These are phyloP conservation scores for Craseonycteris thonglongyai DNA, from an alignment of 2,113 vertebrate genomes.

Conservation along the genomic window DNA sequence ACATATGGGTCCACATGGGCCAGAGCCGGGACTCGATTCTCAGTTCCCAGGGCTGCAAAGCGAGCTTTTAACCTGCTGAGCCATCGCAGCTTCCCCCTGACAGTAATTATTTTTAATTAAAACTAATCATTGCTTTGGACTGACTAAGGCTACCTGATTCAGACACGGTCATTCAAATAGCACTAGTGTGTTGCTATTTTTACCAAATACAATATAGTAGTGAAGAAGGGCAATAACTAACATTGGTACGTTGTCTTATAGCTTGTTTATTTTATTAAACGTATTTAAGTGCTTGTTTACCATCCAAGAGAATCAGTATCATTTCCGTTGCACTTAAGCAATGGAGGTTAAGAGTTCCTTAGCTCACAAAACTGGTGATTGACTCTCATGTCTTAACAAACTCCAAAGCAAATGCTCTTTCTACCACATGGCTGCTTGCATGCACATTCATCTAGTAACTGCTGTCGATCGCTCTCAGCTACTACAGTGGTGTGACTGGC, in stretches of 20 bases:
- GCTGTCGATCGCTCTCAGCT: neutral
- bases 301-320: neutral
- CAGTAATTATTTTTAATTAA: neutral
- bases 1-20: no score
- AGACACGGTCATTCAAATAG: neutral
- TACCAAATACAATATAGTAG: neutral
- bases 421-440: rapidly evolving
- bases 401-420: neutral
- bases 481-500: neutral
- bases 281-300: neutral
- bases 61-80: no score
- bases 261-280: neutral
- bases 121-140: neutral
- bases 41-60: no score
- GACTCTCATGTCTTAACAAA: neutral
- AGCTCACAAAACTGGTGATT: neutral
- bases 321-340: neutral
- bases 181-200: neutral
- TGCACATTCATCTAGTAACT: neutral
- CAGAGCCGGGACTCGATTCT: no score
- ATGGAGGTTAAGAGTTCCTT: neutral
- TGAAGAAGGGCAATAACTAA: neutral
- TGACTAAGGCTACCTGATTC: neutral
- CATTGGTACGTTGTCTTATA: neutral
- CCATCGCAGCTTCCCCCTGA: no score